Base-by-base conservation (phyloP, 2,113 vertebrate genomes). In the Furnarius figulus region DNA sequence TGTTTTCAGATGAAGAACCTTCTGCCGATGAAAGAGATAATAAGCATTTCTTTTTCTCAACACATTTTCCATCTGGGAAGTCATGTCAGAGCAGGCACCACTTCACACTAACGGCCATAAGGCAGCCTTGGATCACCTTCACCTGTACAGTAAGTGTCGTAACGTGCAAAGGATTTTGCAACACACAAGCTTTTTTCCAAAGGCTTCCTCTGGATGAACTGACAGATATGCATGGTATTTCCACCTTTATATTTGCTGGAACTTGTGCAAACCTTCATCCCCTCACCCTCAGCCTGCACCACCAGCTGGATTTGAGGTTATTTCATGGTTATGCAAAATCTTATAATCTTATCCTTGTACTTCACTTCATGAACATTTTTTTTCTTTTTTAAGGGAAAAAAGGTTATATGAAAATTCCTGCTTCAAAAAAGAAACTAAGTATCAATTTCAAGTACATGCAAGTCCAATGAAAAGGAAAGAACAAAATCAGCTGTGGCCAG, bases 171-270 rank as follows among this genome's bases (percentile, higher is more conserved):
- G 47, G 42, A 74, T 80, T 90, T 77, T 75, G 62, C 42, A 89
- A 62, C 30, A 47, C 11, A 52, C 33, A n/a, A 84, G 52, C 14
- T 52, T 88, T 85, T 90, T 84, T 77, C 63, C 74, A 63, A 77
- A 74, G 39, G 24, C 24, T 93, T 74, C 39, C 49, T 90, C 74
- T 46, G 79, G 39, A 94, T 61, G 72, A 93, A 71, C 55, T 62
- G 81, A 77, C 71, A 94, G 50, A 86, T 77, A 90, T 30, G 72
- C 25, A 27, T 25, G 75, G 76, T 61, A 92, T 94, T 90, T 96
- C 56, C 47, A 89, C 11, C 35, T 49, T 80, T 35, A 2, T 49
- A 91, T 78, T 62, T 77, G 42, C 55, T 87, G 76, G 42, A 90
- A 67, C 47, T 52, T 74, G 58, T 30, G 55, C 35, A 85, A 42